Conservation (phyloP, 2,888 invertebrate species). For the Chorisops tibialis region DNA sequence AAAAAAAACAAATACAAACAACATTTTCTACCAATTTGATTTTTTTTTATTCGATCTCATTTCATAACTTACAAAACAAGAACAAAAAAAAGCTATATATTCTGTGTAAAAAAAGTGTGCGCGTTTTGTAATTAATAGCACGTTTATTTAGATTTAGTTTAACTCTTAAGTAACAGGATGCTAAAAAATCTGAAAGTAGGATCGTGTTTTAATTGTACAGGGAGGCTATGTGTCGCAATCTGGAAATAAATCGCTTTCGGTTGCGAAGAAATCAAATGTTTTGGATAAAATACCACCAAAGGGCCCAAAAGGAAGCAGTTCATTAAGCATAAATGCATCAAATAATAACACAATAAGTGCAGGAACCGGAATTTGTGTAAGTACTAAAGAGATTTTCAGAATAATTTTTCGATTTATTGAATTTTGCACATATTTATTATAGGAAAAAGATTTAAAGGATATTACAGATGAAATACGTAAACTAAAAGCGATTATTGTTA, state of each 20-base stretch:
- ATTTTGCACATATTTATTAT: slow-evolving; percentile 39
- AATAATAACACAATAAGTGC: slow-evolving; percentile 42
- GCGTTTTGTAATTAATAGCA: slow-evolving; percentile 41
- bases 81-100: neutral
- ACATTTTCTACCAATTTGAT: too few relatives aligned
- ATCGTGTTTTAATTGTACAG: slow-evolving; percentile 66
- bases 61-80: neutral
- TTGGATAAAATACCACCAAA: slow-evolving; percentile 64
- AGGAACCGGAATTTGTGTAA: slow-evolving; percentile 37
- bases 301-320: slow-evolving; percentile 43
- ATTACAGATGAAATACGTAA: slow-evolving; percentile 86
- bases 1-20: too few relatives aligned
- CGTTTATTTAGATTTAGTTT: slow-evolving; percentile 37
- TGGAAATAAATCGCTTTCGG: slow-evolving; percentile 60
- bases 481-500: slow-evolving; percentile 89
- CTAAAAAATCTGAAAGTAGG: slow-evolving; percentile 57
- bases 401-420: neutral
- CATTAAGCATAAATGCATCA: slow-evolving; percentile 39
- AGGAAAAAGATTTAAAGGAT: slow-evolving; percentile 68
- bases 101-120: slow-evolving; percentile 6
- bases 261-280: slow-evolving; percentile 76
- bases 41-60: too few relatives aligned
- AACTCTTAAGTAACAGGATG: slow-evolving; percentile 42
- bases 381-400: slow-evolving; percentile 7
- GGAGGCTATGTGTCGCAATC: slow-evolving; percentile 62